These are phyloP conservation scores for Hesperophylax magnus DNA, from an alignment of 1,140 invertebrate genomes.

Conservation along the genomic window DNA sequence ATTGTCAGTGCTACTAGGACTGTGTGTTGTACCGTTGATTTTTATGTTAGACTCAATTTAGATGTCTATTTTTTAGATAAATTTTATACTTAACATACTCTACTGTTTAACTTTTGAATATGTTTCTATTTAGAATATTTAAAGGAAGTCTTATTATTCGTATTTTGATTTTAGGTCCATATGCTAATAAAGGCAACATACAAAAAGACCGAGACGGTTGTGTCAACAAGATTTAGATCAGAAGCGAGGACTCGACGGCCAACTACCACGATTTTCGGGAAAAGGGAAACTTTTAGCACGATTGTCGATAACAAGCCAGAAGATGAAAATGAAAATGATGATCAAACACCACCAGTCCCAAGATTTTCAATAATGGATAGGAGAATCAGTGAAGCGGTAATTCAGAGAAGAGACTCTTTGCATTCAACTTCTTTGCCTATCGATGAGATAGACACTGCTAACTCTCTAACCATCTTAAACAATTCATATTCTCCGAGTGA, in stretches of 20 bases:
- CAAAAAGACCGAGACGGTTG: constrained; percentile 64
- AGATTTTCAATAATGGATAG: neutral
- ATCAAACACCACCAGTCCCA: neutral
- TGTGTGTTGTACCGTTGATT: too few species aligned
- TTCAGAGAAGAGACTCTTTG: neutral
- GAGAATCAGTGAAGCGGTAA: neutral
- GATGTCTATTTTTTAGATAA: too few species aligned
- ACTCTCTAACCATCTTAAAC: constrained; percentile 14
- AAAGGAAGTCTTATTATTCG: too few species aligned
- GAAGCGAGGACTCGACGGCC: constrained; percentile 59
- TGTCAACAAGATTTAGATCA: constrained; percentile 62
- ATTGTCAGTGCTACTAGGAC: too few species aligned
- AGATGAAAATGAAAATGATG: constrained; percentile 60
- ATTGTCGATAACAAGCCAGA: constrained; percentile 58
- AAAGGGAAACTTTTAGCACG: constrained; percentile 65
- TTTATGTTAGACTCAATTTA: too few species aligned
- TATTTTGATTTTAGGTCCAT: constrained; percentile 61
- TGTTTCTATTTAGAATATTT: neutral
- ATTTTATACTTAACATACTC: too few species aligned
- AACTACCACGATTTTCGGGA: constrained; percentile 59
- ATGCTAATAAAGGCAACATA: constrained; percentile 65
- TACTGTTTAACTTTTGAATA: too few species aligned
- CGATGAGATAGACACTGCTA: neutral
- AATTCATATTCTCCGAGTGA: constrained; percentile 22
- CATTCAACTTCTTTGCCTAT: too few species aligned